Conservation (phyloP, 1,140 invertebrate species). For the Meloidogyne floridensis region DNA sequence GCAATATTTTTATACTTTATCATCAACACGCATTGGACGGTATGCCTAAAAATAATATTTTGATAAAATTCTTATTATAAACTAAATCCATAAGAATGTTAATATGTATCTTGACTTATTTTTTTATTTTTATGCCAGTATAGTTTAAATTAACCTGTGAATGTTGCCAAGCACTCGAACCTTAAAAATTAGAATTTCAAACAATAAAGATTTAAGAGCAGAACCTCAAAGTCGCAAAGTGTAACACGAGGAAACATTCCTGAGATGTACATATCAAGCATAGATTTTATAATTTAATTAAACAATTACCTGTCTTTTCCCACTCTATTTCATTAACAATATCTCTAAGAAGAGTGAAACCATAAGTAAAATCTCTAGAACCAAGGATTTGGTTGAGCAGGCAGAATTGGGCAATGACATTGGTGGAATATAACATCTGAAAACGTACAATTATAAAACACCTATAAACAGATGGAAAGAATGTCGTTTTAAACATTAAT, state of each 20-base stretch:
- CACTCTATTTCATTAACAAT: constrained; percentile 64
- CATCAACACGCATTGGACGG: constrained; percentile 65
- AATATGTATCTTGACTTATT: too few relatives aligned
- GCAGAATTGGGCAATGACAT: constrained; percentile 65
- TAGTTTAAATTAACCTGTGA: constrained; percentile 39
- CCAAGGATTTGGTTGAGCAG: constrained; percentile 64
- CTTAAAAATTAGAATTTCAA: constrained; percentile 36
- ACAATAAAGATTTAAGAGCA: constrained; percentile 10
- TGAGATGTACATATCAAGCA: neutral
- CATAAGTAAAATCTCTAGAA: constrained; percentile 63
- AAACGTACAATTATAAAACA: constrained; percentile 9
- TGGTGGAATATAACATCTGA: constrained; percentile 64
- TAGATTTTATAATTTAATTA: neutral
- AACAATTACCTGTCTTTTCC: constrained; percentile 57
- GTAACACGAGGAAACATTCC: constrained; percentile 66
- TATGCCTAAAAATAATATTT: constrained; percentile 41
- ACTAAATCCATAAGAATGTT: too few relatives aligned
- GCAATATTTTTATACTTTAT: constrained; percentile 47
- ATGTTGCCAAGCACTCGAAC: constrained; percentile 65
- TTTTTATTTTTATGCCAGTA: too few relatives aligned
- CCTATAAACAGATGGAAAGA: neutral
- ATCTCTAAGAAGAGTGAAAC: constrained; percentile 62
- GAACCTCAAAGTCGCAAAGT: constrained; percentile 64
- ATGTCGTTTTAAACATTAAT: neutral
- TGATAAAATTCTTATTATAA: too few relatives aligned